Percentiles rank a stretch among this genome's conserved stretches.
Conservation (phyloP, 2,888 invertebrate genomes). For the Drosophila siamana region DNA sequence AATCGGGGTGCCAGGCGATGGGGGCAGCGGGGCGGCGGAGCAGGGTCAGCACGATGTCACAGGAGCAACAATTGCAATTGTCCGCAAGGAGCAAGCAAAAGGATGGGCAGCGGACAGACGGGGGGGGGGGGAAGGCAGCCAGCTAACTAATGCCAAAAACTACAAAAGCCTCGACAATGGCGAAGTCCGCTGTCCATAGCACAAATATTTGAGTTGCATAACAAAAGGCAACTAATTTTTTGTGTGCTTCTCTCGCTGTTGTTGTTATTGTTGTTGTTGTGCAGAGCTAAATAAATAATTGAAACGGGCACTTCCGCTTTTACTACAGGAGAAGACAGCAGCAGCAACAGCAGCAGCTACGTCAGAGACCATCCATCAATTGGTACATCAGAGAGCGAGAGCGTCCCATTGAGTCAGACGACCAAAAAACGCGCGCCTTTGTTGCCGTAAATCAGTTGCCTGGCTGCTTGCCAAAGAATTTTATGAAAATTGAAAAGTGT, state of each 20-base stretch:
- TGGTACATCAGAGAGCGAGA: conserved; percentile 41
- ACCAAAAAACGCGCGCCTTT: conserved; percentile 31
- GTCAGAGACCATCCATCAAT: conserved; percentile 69
- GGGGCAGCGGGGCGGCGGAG: conserved; percentile 1
- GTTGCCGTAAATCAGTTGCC: conserved; percentile 77
- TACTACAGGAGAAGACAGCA: conserved; percentile 35
- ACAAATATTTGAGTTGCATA: conserved; percentile 69
- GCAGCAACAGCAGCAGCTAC: too few relatives aligned
- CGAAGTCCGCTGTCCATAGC: neutral
- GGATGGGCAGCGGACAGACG: neutral
- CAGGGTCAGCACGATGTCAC: conserved; percentile 6
- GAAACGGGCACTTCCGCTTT: conserved; percentile 73
- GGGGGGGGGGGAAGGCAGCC: too few relatives aligned
- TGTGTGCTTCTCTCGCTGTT: too few relatives aligned
- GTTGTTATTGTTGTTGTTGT: conserved; percentile 32
- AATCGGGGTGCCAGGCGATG: conserved; percentile 29
- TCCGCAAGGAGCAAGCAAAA: conserved; percentile 50
- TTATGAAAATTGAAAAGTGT: conserved; percentile 78
- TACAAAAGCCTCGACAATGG: conserved; percentile 64
- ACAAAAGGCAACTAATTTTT: conserved; percentile 74
- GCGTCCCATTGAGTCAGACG: conserved; percentile 61
- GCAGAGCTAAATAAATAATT: conserved; percentile 73
- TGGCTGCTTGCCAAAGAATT: conserved; percentile 71
- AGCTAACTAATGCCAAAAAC: conserved; percentile 59
- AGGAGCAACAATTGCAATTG: conserved; percentile 78